A percentile compares a stretch with the other conserved stretches of the same genome.
Evolutionary conservation across 2,113 vertebrate genomes (phyloP).

Genomic region (Corythaixoides concolor): DNA sequence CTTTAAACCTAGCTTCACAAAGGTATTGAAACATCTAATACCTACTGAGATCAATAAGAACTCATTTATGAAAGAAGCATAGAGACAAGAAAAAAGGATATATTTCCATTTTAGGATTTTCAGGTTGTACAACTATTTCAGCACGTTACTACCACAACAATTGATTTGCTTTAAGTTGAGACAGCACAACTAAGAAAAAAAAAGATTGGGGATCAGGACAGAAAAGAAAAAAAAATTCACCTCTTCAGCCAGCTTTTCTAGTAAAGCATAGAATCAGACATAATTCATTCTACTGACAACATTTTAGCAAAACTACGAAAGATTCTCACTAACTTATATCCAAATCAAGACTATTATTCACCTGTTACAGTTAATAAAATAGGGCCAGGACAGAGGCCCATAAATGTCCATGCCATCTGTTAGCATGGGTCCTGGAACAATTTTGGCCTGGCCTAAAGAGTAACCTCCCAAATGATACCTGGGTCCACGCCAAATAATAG

Average conservation of each 20-base stretch:
- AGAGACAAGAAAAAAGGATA: neutral
- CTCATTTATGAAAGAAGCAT: neutral
- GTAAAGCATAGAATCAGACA: neutral
- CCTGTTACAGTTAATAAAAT: neutral
- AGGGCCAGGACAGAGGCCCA: neutral
- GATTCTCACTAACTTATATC: neutral
- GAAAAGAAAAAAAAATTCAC: neutral
- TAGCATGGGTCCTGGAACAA: neutral
- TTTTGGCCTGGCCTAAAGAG: neutral
- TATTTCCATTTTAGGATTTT: neutral
- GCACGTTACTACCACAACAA: no score
- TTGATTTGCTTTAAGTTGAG: no score
- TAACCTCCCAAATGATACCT: neutral
- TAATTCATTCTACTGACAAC: neutral
- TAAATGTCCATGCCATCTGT: neutral
- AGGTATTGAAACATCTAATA: neutral
- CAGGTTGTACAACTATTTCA: neutral
- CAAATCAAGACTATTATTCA: neutral
- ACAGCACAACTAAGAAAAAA: neutral
- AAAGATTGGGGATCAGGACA: neutral
- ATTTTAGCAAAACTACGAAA: neutral
- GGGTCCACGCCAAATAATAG: neutral
- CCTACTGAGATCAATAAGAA: neutral
- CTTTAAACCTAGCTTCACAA: neutral
- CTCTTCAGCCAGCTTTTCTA: neutral